Evolutionary conservation across 2,888 invertebrate genomes (phyloP), one percentile per base, ranked within the genome.

Genomic region (Nomada goodeniana): DNA sequence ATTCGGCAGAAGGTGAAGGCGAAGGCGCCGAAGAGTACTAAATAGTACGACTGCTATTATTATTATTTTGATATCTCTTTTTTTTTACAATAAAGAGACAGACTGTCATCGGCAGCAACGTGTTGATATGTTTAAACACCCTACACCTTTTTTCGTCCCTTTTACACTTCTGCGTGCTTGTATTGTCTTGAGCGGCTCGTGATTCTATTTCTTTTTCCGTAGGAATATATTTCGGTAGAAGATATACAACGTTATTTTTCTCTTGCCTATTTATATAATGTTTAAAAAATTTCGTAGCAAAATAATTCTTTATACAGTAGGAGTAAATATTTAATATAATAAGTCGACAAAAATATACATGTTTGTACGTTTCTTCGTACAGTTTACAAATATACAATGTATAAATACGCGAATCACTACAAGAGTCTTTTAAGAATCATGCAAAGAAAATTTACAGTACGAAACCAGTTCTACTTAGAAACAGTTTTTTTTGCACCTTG

Each of bases 1-100:
- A 97, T 90, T 94, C 95, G 20, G 94, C 94, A 44, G 94, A 95
- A 83, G 95, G 94, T 52, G 95, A 94, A 88, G 94, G 94, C 64
- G 94, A 94, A 85, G 94, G 94, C n/a, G 94, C 91, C 69, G 91
- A 92, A 44, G 93, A 93, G 83, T 92, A 92, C 75, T 93, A 89
- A 85, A 76, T 15, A 65, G 29, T 42, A n/a, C 55, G 61, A 65
- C 47, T 26, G 65, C 44, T 23, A 57, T n/a, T 53, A 44, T 2
- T 52, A 50, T 63, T 80, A 52, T 75, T 65, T 82, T 79, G 68
- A 74, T 68, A 75, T 44, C 9, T 23, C 50, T 59, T 72, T 63
- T 70, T 81, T 80, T 77, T 84, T 80, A 63, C 65, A 86, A 86
- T 86, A 86, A 87, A 86, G 47, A 57, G 44, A 57, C 36, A 63